Conservation (phyloP, 2,797 vertebrate genomes). For the Pipistrellus kuhlii region DNA sequence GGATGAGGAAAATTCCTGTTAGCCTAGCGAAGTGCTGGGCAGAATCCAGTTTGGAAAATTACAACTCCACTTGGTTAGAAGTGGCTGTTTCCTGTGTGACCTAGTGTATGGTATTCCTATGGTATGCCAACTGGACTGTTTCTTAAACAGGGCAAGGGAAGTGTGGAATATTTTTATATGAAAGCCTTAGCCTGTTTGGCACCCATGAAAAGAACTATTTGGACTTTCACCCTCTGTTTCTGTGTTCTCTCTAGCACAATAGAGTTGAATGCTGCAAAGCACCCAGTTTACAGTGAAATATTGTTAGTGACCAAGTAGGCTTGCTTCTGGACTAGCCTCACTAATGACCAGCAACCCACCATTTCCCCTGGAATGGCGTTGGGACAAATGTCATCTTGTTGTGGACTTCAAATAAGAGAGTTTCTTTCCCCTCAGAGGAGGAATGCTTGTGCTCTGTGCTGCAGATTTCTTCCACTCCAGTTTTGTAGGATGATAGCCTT, state of each 20-base stretch:
- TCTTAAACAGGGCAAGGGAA: slow-evolving; percentile 38
- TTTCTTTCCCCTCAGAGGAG: not conserved
- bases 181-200: slow-evolving; percentile 58
- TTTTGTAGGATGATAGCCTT: not conserved
- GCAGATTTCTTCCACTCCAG: not conserved
- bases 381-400: slow-evolving; percentile 23
- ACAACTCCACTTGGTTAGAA: slow-evolving; percentile 54
- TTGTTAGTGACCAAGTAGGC: slow-evolving; percentile 47
- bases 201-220: not conserved
- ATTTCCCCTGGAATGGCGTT: slow-evolving; percentile 1
- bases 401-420: not conserved
- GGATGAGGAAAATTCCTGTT: slow-evolving; percentile 59
- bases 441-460: not conserved
- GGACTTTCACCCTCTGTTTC: not conserved
- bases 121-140: slow-evolving; percentile 33
- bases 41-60: slow-evolving; percentile 75
- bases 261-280: slow-evolving; percentile 37
- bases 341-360: not conserved
- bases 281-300: slow-evolving; percentile 42
- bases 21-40: slow-evolving; percentile 50
- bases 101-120: not conserved
- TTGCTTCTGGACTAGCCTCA: slow-evolving; percentile 43
- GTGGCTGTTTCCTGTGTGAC: slow-evolving; percentile 26
- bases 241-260: slow-evolving; percentile 5
- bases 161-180: slow-evolving; percentile 46